phyloP scores from a whole-genome alignment of 2,888 invertebrate species.

The Hirtodrosophila cameraria region DNA sequence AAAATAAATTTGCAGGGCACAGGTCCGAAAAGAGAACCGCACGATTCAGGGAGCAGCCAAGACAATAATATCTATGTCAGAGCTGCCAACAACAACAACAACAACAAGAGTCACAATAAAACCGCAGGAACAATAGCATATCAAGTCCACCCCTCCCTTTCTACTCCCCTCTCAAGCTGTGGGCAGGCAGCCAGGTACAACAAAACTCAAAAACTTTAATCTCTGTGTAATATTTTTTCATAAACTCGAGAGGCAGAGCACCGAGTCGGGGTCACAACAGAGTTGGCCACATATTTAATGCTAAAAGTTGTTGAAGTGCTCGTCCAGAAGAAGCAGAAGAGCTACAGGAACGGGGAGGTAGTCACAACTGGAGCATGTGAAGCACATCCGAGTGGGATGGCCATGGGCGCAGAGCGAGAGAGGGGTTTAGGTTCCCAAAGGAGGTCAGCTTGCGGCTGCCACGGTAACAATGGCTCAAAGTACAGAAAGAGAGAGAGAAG shows the following conservation, averaged over 20 bases:
- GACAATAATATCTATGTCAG: conserved; percentile 76
- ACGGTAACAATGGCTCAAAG: conserved; percentile 7
- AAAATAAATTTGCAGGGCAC: conserved; percentile 48
- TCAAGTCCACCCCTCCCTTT: not conserved
- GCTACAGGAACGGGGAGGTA: conserved; percentile 1
- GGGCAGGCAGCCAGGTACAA: conserved; percentile 57
- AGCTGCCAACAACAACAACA: conserved; percentile 39
- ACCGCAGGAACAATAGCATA: conserved; percentile 40
- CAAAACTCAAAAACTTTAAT: conserved; percentile 69
- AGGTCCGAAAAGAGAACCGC: conserved; percentile 49
- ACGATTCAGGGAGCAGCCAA: conserved; percentile 60
- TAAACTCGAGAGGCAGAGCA: conserved; percentile 50
- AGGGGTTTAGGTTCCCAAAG: not conserved
- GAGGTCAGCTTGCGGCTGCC: no score
- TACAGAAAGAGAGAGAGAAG: no score
- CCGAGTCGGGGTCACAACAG: conserved; percentile 39
- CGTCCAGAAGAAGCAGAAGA: conserved; percentile 3
- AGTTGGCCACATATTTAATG: conserved; percentile 70
- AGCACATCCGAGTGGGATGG: conserved; percentile 71
- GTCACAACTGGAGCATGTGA: conserved; percentile 70
- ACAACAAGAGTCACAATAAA: conserved; percentile 27
- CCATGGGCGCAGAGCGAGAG: not conserved
- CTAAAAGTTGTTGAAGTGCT: conserved; percentile 66
- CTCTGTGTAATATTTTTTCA: conserved; percentile 75
- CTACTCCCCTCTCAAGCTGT: conserved; percentile 20